phyloP scores from a whole-genome alignment of 2,797 vertebrate genomes.

The Rhinella marina region DNA sequence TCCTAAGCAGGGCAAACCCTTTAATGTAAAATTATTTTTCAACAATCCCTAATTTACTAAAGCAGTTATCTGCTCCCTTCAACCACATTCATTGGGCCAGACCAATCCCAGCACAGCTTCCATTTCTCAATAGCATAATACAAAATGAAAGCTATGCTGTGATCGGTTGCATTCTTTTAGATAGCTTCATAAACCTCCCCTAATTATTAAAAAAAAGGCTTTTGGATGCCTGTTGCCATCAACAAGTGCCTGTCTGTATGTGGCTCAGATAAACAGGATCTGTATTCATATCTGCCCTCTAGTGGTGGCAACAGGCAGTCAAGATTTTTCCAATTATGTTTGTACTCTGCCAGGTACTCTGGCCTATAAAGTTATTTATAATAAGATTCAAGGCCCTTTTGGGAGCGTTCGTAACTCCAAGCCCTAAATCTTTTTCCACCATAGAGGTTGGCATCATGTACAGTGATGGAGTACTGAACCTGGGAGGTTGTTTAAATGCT shows the following conservation, averaged over 20 bases:
- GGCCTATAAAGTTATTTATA: not conserved
- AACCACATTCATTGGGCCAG: no score
- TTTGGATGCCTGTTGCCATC: not conserved
- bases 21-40: no score
- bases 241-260: not conserved
- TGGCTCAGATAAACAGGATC: not conserved
- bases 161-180: no score
- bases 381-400: not conserved
- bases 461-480: not conserved
- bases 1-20: no score
- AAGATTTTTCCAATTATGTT: not conserved
- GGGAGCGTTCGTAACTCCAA: not conserved
- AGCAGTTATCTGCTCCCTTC: no score
- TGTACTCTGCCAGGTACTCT: not conserved
- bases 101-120: no score
- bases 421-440: not conserved
- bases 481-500: conserved; percentile 10
- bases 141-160: no score
- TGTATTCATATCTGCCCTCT: not conserved
- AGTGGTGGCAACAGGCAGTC: not conserved
- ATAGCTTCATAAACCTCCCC: no score
- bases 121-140: no score
- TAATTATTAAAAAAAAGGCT: no score
- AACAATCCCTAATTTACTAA: no score
- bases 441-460: conserved; percentile 6